Percentiles rank a stretch among this genome's conserved stretches.
Evolutionary conservation across 1,140 invertebrate genomes (phyloP).

Genomic region (Thaumetopoea pityocampa): DNA sequence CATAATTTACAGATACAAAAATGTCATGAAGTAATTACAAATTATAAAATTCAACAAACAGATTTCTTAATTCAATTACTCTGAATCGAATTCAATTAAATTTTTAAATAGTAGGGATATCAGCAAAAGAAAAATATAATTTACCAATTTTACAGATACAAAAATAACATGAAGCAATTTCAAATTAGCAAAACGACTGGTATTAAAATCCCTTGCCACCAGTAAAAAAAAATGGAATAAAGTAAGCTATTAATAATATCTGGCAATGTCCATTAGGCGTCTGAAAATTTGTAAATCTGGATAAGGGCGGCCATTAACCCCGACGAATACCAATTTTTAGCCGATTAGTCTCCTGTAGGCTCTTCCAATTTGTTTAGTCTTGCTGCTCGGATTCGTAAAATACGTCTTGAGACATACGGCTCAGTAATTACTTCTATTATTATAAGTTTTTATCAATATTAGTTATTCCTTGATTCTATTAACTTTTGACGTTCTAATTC

Average conservation of each 20-base stretch:
- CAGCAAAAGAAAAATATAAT: too few species aligned
- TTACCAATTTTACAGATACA: neutral
- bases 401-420: too few species aligned
- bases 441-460: too few species aligned
- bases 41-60: too few species aligned
- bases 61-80: too few species aligned
- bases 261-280: constrained; percentile 9
- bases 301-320: constrained; percentile 10
- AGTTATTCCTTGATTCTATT: too few species aligned
- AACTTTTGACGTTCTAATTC: too few species aligned
- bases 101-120: too few species aligned
- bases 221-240: neutral
- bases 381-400: constrained; percentile 9
- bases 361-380: constrained; percentile 18
- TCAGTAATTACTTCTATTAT: too few species aligned
- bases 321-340: constrained; percentile 15
- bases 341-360: constrained; percentile 6
- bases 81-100: too few species aligned
- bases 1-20: too few species aligned
- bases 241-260: constrained; percentile 14
- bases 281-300: constrained; percentile 11
- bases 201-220: neutral
- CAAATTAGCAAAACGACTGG: neutral
- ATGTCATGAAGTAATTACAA: too few species aligned
- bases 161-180: neutral